These are phyloP conservation scores for Schizopygopsis malacanthus DNA, from an alignment of 2,797 vertebrate genomes.

Conservation along the genomic window DNA sequence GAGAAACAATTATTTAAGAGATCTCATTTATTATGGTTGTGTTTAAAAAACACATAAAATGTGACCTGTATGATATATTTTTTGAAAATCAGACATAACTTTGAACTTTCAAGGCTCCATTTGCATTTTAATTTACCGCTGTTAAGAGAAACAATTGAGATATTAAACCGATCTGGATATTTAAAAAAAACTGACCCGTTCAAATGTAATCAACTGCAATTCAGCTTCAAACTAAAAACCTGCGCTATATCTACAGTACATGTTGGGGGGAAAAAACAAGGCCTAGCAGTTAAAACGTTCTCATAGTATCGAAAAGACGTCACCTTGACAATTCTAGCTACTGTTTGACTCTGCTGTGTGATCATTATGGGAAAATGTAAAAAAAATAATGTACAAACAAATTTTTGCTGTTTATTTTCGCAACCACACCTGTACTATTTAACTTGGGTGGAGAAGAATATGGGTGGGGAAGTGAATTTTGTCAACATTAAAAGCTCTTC, in stretches of 20 bases:
- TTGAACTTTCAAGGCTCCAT: not conserved
- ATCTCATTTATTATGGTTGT: too few relatives aligned
- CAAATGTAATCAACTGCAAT: not conserved
- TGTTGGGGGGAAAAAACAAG: not conserved
- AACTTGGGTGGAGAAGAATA: slow-evolving; percentile 66
- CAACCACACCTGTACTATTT: slow-evolving; percentile 63
- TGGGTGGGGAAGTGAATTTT: slow-evolving; percentile 62
- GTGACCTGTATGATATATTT: not conserved
- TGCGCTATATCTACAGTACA: not conserved
- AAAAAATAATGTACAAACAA: slow-evolving; percentile 59
- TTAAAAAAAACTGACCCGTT: not conserved
- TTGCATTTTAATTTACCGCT: not conserved
- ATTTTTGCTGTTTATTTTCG: slow-evolving; percentile 64
- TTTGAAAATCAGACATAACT: not conserved
- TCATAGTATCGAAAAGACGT: slow-evolving; percentile 3
- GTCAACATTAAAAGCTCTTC: slow-evolving; percentile 63
- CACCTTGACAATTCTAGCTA: slow-evolving; percentile 30
- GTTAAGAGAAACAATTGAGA: not conserved
- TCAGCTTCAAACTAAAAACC: not conserved
- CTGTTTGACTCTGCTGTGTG: slow-evolving; percentile 45
- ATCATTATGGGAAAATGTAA: slow-evolving; percentile 56
- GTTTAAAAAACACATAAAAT: too few relatives aligned
- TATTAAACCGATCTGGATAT: not conserved
- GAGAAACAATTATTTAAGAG: not conserved
- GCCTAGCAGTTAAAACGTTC: slow-evolving; percentile 2